Evolutionary conservation across 1,140 invertebrate genomes (phyloP).

Genomic region (Neodiprion virginianus): DNA sequence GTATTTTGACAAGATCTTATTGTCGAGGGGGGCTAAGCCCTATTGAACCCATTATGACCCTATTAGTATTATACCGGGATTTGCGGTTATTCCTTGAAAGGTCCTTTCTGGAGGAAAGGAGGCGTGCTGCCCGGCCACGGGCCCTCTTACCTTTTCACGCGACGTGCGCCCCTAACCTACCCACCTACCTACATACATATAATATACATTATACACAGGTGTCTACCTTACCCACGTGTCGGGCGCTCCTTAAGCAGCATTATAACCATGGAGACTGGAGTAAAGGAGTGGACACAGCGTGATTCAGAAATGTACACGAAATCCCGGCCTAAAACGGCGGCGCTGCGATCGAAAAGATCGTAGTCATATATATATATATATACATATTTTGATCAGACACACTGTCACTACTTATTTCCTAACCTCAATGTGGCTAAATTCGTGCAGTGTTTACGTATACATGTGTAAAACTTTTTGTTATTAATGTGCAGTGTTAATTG

Average conservation of each 20-base stretch:
- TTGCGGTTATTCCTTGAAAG: conserved; percentile 56
- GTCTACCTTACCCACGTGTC: background rate
- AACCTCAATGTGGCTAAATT: too few species aligned
- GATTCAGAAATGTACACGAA: too few species aligned
- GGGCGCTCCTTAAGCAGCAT: background rate
- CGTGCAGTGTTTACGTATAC: too few species aligned
- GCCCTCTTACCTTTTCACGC: conserved; percentile 2
- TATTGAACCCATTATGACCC: conserved; percentile 62
- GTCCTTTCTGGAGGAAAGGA: conserved; percentile 14
- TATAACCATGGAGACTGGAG: background rate
- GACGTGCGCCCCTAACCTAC: background rate
- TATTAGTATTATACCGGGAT: conserved; percentile 63
- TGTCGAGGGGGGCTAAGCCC: conserved; percentile 56
- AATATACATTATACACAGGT: too few species aligned
- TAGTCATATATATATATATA: too few species aligned
- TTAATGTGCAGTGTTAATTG: too few species aligned
- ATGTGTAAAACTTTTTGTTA: too few species aligned
- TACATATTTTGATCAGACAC: too few species aligned
- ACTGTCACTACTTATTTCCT: too few species aligned
- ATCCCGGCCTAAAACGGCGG: too few species aligned
- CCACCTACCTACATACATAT: background rate
- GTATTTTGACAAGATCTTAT: conserved; percentile 63
- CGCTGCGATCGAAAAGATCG: too few species aligned
- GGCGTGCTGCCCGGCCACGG: background rate
- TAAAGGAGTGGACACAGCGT: too few species aligned